Evolutionary conservation across 2,113 vertebrate genomes (phyloP).

Genomic region (Chaetodon trifascialis): DNA sequence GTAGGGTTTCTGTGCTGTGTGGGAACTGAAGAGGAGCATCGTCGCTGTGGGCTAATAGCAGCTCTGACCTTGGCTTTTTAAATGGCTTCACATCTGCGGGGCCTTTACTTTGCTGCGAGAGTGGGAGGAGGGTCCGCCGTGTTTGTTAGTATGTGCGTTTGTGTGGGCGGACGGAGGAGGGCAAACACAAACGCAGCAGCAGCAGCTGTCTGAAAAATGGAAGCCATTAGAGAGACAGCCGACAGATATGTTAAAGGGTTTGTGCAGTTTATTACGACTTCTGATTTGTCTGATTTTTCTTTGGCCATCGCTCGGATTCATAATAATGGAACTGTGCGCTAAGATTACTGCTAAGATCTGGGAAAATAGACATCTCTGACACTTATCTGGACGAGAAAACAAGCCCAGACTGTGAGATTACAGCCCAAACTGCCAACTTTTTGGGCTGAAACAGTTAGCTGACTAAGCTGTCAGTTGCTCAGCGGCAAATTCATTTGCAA

Average conservation of each 20-base stretch:
- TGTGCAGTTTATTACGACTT: neutral
- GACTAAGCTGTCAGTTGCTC: no score
- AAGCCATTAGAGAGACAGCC: neutral
- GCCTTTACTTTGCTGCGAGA: neutral
- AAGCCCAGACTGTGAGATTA: neutral
- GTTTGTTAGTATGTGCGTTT: neutral
- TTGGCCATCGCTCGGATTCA: neutral
- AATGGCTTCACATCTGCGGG: slow-evolving; percentile 14
- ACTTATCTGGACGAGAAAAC: neutral
- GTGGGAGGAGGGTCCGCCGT: neutral
- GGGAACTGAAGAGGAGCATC: neutral
- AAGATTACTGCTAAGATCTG: neutral
- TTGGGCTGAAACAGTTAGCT: neutral
- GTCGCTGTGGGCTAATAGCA: slow-evolving; percentile 15
- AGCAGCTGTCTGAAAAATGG: slow-evolving; percentile 16
- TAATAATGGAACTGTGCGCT: neutral
- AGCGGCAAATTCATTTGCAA: no score
- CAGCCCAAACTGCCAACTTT: neutral
- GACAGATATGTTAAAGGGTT: neutral
- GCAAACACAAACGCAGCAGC: neutral
- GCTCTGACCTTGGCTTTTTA: slow-evolving; percentile 45
- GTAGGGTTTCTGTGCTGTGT: neutral
- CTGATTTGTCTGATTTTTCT: no score
- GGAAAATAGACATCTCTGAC: neutral
- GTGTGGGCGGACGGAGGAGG: slow-evolving; percentile 3